Evolutionary conservation across 2,113 vertebrate species (phyloP).

Genomic region (Hydrochoerus hydrochaeris): DNA sequence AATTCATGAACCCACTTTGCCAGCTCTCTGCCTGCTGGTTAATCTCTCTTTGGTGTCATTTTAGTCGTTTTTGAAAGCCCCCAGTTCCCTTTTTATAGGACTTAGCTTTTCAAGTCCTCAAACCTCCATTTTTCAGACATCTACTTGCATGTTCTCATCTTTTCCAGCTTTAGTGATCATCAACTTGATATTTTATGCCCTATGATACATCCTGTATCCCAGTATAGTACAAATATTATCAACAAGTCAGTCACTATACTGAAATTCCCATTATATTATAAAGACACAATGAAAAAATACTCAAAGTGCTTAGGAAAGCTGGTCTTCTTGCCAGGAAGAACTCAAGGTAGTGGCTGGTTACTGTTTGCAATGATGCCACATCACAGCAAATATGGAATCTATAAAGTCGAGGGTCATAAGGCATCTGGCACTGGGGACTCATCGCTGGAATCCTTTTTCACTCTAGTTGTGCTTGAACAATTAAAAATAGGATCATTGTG

Average conservation of each 20-base stretch:
- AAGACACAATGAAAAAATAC: slow-evolving; percentile 21
- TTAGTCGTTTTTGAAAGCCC: slow-evolving; percentile 62
- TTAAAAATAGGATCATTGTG: background rate
- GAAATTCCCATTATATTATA: slow-evolving; percentile 48
- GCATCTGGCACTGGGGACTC: slow-evolving; percentile 34
- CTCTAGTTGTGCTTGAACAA: slow-evolving; percentile 29
- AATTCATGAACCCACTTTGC: slow-evolving; percentile 78
- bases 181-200: slow-evolving; percentile 22
- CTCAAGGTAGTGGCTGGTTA: slow-evolving; percentile 17
- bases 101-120: slow-evolving; percentile 42
- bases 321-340: slow-evolving; percentile 9
- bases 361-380: background rate
- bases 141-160: slow-evolving; percentile 52
- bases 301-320: background rate
- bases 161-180: slow-evolving; percentile 52
- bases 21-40: slow-evolving; percentile 78
- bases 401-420: background rate
- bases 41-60: slow-evolving; percentile 74
- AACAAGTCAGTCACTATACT: slow-evolving; percentile 46
- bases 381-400: background rate
- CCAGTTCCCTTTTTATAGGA: slow-evolving; percentile 61
- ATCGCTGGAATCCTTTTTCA: background rate
- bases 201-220: background rate
- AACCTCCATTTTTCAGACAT: slow-evolving; percentile 39
- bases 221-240: background rate